Base-by-base conservation (phyloP, 2,797 vertebrate species). In the Paratrypauchen microcephalus region DNA sequence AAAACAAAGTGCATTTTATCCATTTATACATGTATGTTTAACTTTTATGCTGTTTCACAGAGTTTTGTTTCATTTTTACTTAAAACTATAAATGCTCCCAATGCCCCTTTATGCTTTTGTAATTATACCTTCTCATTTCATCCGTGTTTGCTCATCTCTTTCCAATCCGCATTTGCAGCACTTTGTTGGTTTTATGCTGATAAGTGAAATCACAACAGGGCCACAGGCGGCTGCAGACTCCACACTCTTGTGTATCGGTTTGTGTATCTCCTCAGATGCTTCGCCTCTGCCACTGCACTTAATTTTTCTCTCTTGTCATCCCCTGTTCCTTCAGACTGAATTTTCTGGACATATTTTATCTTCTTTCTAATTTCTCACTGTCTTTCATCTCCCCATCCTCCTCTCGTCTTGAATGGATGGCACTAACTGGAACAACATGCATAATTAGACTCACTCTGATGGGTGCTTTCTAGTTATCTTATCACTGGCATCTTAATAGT, bases 361-460 rank as follows among this genome's bases (percentile, higher is more conserved):
- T 39, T 26, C 60, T 19, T 56, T 59, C 24, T 68, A 16, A 24
- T 72, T 74, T 72, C 55, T 73, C 65, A 58, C 26, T 73, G 70
- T 6, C 69, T 59, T 41, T 71, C 68, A 65, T 66, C 56, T 57
- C 60, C 54, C 65, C 16, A 50, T 63, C 52, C 57, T 60, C 72
- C 67, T 70, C 60, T 26, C 60, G 61, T 68, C 61, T 39, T 66
- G 57, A 9, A 56, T 24, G 13, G 54, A 86, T 84, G 86, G 76
- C 74, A 62, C 80, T 82, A 82, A 85, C 83, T 80, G 85, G 83
- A 89, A 74, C 83, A 79, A 70, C 76, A 81, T 80, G 60, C 62
- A 65, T 88, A 86, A 87, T 83, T 85, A 76, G 85, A 81, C 77
- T 70, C 72, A 69, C 80, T 83, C 68, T 79, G 78, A 86, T 83